These are phyloP conservation scores for Percopsis transmontana DNA, from an alignment of 2,113 vertebrate genomes.

Conservation along the genomic window DNA sequence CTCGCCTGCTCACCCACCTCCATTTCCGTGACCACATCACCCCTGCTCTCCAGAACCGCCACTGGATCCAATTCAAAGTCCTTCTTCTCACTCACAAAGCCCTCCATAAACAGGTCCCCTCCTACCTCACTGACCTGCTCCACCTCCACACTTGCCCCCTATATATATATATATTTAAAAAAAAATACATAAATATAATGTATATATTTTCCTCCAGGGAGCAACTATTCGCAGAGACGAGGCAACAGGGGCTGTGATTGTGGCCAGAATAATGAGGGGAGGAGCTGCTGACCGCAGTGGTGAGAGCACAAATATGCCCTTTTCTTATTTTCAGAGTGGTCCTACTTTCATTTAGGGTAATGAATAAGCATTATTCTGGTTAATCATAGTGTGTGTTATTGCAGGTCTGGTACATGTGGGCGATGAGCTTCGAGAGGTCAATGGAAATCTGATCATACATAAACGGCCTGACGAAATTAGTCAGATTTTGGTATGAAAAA, in stretches of 20 bases:
- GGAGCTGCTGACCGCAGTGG: slow-evolving; percentile 93
- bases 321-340: background rate
- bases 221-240: slow-evolving; percentile 93
- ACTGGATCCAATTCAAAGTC: too few relatives aligned
- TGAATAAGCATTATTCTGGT: background rate
- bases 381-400: slow-evolving; percentile 15
- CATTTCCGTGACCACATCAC: too few relatives aligned
- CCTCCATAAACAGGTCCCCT: too few relatives aligned
- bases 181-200: too few relatives aligned
- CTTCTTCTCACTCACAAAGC: too few relatives aligned
- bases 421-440: slow-evolving; percentile 94
- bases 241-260: slow-evolving; percentile 88
- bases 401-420: slow-evolving; percentile 94
- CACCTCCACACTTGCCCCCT: too few relatives aligned
- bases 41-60: too few relatives aligned
- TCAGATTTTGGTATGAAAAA: slow-evolving; percentile 88
- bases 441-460: slow-evolving; percentile 88
- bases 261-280: slow-evolving; percentile 93
- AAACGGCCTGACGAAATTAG: slow-evolving; percentile 95
- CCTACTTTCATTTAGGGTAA: background rate
- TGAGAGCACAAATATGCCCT: slow-evolving; percentile 59
- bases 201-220: too few relatives aligned
- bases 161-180: too few relatives aligned
- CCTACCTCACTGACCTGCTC: too few relatives aligned
- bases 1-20: too few relatives aligned